A percentile compares a stretch with the other conserved stretches of the same genome.
Conservation (phyloP, 2,113 vertebrate genomes). For the Labeo catla region DNA sequence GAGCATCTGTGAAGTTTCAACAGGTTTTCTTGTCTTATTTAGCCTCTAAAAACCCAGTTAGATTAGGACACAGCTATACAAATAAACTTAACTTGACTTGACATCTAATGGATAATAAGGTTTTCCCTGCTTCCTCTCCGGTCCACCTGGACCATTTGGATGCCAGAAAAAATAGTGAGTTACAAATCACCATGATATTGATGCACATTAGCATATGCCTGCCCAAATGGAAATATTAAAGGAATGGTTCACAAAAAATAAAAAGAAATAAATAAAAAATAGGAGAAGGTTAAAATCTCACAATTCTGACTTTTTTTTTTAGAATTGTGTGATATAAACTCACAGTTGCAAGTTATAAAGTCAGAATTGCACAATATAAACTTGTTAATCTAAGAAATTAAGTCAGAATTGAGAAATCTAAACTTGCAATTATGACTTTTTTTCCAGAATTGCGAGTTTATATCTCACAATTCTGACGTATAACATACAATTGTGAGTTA, state of each 20-base stretch:
- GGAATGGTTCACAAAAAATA: not conserved
- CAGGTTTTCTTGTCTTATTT: not conserved
- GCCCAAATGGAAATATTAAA: not conserved
- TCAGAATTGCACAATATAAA: no score
- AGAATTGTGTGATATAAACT: no score
- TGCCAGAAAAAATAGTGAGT: not conserved
- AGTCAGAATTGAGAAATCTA: no score
- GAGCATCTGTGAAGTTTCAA: conserved; percentile 5
- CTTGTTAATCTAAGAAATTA: no score
- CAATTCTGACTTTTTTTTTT: no score
- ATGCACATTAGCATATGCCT: not conserved
- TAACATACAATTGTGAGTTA: no score
- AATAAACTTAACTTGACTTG: not conserved
- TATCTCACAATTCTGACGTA: no score
- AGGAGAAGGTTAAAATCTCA: no score
- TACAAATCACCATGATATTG: not conserved
- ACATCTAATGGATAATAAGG: not conserved
- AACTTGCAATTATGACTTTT: no score
- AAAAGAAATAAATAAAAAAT: no score
- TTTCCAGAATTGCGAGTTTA: no score
- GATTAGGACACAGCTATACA: not conserved
- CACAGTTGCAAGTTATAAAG: no score
- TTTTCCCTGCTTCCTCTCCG: not conserved
- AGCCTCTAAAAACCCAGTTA: not conserved
- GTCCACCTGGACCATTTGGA: not conserved